These are phyloP conservation scores for Ceratotherium simum DNA, from an alignment of 2,113 vertebrate species.

Conservation along the genomic window DNA sequence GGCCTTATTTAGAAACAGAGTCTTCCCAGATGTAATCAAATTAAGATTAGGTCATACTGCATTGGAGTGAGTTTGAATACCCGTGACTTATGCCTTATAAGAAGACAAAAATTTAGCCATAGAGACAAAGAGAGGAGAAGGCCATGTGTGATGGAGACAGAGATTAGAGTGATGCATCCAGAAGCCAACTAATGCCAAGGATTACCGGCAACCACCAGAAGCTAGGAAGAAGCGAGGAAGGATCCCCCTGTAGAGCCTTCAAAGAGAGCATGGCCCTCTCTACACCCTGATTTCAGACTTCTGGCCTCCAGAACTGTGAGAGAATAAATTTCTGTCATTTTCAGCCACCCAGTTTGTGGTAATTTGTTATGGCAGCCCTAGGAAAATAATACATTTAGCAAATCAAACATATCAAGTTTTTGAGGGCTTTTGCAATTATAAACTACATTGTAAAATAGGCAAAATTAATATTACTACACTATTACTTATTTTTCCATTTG, in stretches of 20 bases:
- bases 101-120: background rate
- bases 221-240: background rate
- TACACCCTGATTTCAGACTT: background rate
- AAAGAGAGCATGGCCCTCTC: background rate
- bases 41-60: background rate
- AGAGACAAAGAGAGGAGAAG: background rate
- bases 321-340: background rate
- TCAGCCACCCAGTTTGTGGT: background rate
- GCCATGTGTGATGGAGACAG: fast-evolving
- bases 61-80: background rate
- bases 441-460: background rate
- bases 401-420: background rate
- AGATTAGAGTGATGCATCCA: background rate
- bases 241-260: background rate
- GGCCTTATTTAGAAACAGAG: background rate
- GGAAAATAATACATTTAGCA: background rate
- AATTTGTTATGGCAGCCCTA: background rate
- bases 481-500: background rate
- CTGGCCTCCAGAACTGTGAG: background rate
- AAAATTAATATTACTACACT: background rate
- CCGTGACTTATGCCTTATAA: background rate
- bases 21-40: background rate
- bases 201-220: background rate
- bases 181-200: background rate
- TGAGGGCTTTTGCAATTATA: background rate